Evolutionary conservation across 2,888 invertebrate species (phyloP).

Genomic region (Apocheima hispidaria): DNA sequence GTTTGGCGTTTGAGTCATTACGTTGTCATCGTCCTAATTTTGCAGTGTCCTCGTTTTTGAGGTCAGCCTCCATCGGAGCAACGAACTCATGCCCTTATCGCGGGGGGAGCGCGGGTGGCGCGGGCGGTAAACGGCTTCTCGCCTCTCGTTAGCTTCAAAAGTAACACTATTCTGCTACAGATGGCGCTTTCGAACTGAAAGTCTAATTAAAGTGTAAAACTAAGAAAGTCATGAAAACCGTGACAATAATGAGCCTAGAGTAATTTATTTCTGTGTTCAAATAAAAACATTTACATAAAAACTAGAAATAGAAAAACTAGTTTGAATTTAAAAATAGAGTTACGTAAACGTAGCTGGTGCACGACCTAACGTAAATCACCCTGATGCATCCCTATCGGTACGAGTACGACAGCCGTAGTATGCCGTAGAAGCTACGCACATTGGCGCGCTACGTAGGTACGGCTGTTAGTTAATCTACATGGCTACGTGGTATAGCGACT

Average conservation of each 20-base stretch:
- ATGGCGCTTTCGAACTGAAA: conserved; percentile 62
- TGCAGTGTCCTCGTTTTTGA: conserved; percentile 91
- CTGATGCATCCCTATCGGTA: conserved; percentile 61
- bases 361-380: conserved; percentile 58
- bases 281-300: conserved; percentile 20
- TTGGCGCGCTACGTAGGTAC: conserved; percentile 38
- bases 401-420: conserved; percentile 51
- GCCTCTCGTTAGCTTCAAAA: conserved; percentile 43
- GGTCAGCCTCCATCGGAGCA: conserved; percentile 88
- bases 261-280: conserved; percentile 1
- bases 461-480: conserved; percentile 33
- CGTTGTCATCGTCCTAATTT: conserved; percentile 86
- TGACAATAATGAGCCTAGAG: conserved; percentile 5
- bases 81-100: conserved; percentile 86
- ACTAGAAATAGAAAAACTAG: conserved; percentile 18
- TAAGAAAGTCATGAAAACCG: conserved; percentile 9
- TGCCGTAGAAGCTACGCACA: conserved; percentile 56
- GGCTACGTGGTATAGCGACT: conserved; percentile 24
- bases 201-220: not conserved
- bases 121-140: conserved; percentile 50
- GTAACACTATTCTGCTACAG: conserved; percentile 69
- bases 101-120: conserved; percentile 68
- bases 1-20: conserved; percentile 78
- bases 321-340: conserved; percentile 33
- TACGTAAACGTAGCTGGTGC: conserved; percentile 45